A percentile compares a stretch with the other conserved stretches of the same genome.
Evolutionary conservation across 2,888 invertebrate species (phyloP).

Genomic region (Cheiracanthium punctorium): DNA sequence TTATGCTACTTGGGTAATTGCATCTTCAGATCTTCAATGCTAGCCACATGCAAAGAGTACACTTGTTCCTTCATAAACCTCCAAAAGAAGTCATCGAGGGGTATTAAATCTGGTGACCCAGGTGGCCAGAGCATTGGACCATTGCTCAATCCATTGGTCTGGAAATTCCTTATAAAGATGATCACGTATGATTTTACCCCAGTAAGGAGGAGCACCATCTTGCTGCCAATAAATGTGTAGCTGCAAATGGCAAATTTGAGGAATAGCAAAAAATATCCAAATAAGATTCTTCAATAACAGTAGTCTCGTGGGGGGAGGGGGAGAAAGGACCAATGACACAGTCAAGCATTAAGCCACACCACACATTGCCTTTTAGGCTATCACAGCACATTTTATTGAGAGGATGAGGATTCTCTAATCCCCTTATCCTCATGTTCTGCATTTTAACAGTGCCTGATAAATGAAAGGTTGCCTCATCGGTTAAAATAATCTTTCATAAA

Average conservation of each 20-base stretch:
- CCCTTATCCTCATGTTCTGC: slow-evolving; percentile 47
- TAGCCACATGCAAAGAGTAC: too few species aligned
- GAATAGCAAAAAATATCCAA: not conserved
- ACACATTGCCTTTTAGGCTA: slow-evolving; percentile 5
- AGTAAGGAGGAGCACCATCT: not conserved
- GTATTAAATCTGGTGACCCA: not conserved
- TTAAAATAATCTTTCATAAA: slow-evolving; percentile 31
- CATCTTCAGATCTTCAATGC: too few species aligned
- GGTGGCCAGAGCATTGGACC: too few species aligned
- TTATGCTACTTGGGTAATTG: not conserved
- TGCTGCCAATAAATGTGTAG: not conserved
- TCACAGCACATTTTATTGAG: not conserved
- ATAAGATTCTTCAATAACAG: too few species aligned
- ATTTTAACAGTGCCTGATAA: slow-evolving; percentile 45
- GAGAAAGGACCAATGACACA: too few species aligned
- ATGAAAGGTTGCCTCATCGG: slow-evolving; percentile 50
- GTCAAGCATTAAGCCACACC: slow-evolving; percentile 14
- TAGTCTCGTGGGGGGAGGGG: too few species aligned
- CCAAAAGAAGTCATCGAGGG: not conserved
- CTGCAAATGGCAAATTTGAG: not conserved
- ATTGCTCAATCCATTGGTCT: not conserved
- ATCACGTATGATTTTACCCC: not conserved
- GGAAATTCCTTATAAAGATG: not conserved
- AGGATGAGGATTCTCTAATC: slow-evolving; percentile 12
- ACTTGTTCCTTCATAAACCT: not conserved